Conservation (phyloP, 2,888 invertebrate genomes). For the Nymphalis c-album region DNA sequence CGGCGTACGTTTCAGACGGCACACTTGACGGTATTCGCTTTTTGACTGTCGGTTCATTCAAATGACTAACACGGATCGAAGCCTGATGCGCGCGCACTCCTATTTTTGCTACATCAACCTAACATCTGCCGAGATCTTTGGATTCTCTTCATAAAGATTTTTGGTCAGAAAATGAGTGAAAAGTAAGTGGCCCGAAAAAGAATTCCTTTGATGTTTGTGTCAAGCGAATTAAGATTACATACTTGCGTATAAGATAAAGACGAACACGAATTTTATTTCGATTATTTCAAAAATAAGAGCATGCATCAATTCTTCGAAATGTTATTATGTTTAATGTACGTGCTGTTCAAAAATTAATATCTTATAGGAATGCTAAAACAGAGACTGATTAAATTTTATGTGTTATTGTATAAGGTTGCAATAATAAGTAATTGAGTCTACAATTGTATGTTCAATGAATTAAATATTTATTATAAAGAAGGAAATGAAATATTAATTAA, state of each 20-base stretch:
- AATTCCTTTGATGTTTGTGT: conserved; percentile 16
- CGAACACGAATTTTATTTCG: background rate
- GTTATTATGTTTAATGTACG: no score
- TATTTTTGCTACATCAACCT: conserved; percentile 42
- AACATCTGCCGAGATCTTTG: conserved; percentile 39
- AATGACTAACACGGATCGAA: conserved; percentile 65
- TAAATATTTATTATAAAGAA: no score
- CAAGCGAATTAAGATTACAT: conserved; percentile 5
- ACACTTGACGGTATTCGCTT: conserved; percentile 52
- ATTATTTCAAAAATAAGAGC: background rate
- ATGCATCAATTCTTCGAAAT: no score
- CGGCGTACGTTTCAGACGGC: conserved; percentile 26
- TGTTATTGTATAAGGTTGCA: no score
- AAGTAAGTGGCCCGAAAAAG: conserved; percentile 19
- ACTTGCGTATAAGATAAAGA: background rate
- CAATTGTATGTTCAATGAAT: no score
- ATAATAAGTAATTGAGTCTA: no score
- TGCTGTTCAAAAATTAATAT: no score
- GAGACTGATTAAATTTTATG: no score
- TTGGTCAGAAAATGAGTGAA: conserved; percentile 28
- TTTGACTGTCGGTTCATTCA: conserved; percentile 72
- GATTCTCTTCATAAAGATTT: conserved; percentile 34
- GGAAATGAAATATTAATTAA: no score
- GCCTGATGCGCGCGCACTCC: conserved; percentile 73
- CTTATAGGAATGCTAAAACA: no score